These are phyloP conservation scores for Drosophila cracens DNA, from an alignment of 2,888 invertebrate species.

Conservation along the genomic window DNA sequence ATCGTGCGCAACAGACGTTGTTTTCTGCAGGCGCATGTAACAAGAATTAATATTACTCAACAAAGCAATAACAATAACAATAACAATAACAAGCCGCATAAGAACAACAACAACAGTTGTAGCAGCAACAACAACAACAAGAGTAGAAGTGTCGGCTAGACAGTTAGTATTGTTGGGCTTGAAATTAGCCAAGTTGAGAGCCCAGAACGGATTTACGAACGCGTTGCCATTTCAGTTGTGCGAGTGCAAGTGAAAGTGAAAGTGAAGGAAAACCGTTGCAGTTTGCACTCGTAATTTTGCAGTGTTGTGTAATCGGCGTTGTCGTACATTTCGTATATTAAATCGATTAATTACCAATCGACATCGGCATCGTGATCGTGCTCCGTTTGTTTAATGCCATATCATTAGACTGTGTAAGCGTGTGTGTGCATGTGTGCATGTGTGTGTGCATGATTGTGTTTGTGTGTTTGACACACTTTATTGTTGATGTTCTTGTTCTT, in stretches of 20 bases:
- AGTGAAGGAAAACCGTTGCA: conserved; percentile 25
- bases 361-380: conserved; percentile 46
- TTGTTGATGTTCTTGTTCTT: conserved; percentile 13
- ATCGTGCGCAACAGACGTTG: conserved; percentile 77
- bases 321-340: conserved; percentile 1
- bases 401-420: conserved; percentile 4
- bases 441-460: conserved; percentile 1
- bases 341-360: conserved; percentile 52
- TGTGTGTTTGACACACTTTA: conserved; percentile 46
- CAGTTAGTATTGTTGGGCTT: conserved; percentile 53
- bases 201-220: conserved; percentile 9
- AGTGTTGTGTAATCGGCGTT: conserved; percentile 69
- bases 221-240: conserved; percentile 5
- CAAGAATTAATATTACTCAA: conserved; percentile 18
- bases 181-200: conserved; percentile 55
- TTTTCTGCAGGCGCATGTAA: conserved; percentile 36
- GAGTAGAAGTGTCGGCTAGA: conserved; percentile 44
- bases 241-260: conserved; percentile 21
- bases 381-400: conserved; percentile 1
- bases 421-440: conserved; percentile 7
- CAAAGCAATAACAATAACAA: conserved; percentile 33
- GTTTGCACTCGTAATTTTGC: conserved; percentile 25
- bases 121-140: conserved; percentile 38
- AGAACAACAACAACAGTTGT: conserved; percentile 6
- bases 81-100: conserved; percentile 42